Base-by-base conservation (phyloP, 2,888 invertebrate genomes). In the Acleris cristana region DNA sequence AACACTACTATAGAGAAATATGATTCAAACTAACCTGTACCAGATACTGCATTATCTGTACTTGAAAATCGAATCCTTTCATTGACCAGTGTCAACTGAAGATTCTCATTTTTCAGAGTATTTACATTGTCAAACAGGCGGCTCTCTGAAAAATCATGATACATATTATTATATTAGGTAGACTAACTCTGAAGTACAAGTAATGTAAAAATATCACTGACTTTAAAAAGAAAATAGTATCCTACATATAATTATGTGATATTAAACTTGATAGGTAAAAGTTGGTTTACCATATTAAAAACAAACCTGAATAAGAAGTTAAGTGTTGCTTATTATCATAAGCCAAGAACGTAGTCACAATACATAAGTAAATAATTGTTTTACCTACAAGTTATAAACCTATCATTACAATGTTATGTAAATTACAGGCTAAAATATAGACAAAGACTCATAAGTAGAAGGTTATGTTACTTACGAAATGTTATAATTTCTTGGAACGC, bases 71-170 rank as follows among this genome's bases (percentile, higher is more conserved):
- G 94, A 56, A 97, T 94, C 81, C 96, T 96, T 83, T 98, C 98
- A 91, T 97, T 96, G 75, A 97, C 96, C 70, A 98, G 95, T 14
- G 96, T 96, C 45, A 98, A 90, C 74, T 97, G 97, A 30, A 97
- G 92, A 85, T 98, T 98, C 89, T 98, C 97, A 74, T 95, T 94
- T 80, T 96, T 95, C 65, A 98, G 87, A 53, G 96, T 95, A 77
- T 96, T 96, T 23, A 96, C 95, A 87, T 94, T 96, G 83, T 98
- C 98, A 87, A 97, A 96, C 56, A 98, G 90, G 75, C 96, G 95
- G 87, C 97, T 98, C 88, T 98, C 98, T 98, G 90, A 69, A 94
- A 94, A 65, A 78, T 72, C 65, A 70, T 26, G 69, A 51, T 64
- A n/a, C 40, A 26, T 19, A 14, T 19, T 14, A n/a, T 52, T 56